phyloP scores from a whole-genome alignment of 2,888 invertebrate species.

The Meta bourneti region DNA sequence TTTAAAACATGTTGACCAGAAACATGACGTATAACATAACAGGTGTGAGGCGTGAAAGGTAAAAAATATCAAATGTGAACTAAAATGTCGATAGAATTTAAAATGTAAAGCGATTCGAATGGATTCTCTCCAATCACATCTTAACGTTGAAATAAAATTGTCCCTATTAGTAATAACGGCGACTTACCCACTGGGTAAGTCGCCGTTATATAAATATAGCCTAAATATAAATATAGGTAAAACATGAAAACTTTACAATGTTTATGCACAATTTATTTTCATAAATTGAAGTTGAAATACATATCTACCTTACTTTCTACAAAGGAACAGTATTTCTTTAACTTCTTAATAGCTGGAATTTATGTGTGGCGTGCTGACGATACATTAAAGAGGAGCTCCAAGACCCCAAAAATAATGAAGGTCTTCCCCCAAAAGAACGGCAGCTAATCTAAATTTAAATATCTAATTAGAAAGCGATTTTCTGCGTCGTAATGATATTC shows the following conservation, averaged over 20 bases:
- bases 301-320: not conserved
- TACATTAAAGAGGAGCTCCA: not conserved
- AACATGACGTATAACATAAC: too few species aligned
- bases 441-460: constrained; percentile 43
- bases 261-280: not conserved
- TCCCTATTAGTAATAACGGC: too few species aligned
- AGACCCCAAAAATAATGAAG: constrained; percentile 11
- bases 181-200: too few species aligned
- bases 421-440: not conserved
- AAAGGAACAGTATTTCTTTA: not conserved
- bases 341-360: not conserved
- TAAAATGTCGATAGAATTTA: too few species aligned
- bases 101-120: too few species aligned
- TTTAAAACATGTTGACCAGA: too few species aligned
- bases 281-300: not conserved
- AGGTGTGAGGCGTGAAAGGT: too few species aligned
- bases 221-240: too few species aligned
- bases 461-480: constrained; percentile 44
- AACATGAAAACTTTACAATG: not conserved
- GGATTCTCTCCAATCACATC: too few species aligned
- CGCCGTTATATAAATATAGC: too few species aligned
- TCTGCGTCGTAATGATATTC: constrained; percentile 32
- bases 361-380: not conserved
- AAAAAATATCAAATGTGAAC: too few species aligned
- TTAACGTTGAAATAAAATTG: too few species aligned